Conservation (phyloP, 2,888 invertebrate species). For the Cheilosia soror region DNA sequence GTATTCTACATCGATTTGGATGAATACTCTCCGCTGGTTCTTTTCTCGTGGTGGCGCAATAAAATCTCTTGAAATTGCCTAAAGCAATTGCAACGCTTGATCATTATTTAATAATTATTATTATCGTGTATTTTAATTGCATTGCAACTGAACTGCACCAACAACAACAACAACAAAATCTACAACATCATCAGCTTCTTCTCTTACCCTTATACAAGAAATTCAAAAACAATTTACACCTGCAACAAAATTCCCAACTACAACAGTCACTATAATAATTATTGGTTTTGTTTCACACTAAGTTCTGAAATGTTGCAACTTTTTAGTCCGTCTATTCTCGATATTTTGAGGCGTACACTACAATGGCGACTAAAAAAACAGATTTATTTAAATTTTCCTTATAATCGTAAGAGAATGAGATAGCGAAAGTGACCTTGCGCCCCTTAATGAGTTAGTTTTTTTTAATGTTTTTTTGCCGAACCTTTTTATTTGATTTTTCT, state of each 20-base stretch:
- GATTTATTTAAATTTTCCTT: constrained; percentile 41
- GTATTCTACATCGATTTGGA: constrained; percentile 77
- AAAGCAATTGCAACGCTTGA: constrained; percentile 76
- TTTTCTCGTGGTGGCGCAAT: constrained; percentile 79
- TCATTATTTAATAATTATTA: constrained; percentile 77
- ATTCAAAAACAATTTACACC: neutral
- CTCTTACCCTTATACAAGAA: constrained; percentile 56
- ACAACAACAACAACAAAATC: constrained; percentile 60
- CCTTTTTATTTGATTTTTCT: neutral
- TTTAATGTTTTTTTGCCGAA: neutral
- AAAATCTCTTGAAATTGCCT: constrained; percentile 78
- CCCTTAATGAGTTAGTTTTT: constrained; percentile 61
- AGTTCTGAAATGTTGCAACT: constrained; percentile 32
- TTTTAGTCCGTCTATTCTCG: neutral
- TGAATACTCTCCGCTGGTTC: constrained; percentile 78
- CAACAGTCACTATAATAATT: constrained; percentile 28
- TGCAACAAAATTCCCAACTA: constrained; percentile 5
- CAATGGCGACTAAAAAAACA: constrained; percentile 8
- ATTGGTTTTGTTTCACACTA: constrained; percentile 48
- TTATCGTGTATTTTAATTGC: constrained; percentile 75
- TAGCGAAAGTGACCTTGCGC: constrained; percentile 73
- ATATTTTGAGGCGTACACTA: constrained; percentile 7
- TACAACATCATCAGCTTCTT: constrained; percentile 68
- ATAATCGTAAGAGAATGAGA: constrained; percentile 70
- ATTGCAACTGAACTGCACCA: constrained; percentile 72